Evolutionary conservation across 2,888 invertebrate species (phyloP).

Genomic region (Linyphia triangularis): DNA sequence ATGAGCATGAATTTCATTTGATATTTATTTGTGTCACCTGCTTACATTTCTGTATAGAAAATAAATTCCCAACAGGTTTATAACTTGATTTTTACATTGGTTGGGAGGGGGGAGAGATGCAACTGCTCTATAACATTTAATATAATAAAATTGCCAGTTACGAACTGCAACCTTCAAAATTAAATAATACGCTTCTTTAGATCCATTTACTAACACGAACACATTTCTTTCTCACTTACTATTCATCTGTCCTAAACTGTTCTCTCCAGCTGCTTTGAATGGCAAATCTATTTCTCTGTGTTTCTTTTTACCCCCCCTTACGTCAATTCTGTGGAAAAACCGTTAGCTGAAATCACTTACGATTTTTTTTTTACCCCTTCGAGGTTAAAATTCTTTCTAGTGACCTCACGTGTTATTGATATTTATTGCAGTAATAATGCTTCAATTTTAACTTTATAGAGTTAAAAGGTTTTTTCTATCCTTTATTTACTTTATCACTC

Average conservation of each 20-base stretch:
- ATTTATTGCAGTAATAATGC: conserved; percentile 32
- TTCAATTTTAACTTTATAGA: conserved; percentile 19
- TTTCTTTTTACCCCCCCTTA: background rate
- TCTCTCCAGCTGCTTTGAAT: conserved; percentile 25
- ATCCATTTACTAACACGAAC: conserved; percentile 18
- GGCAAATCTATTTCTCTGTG: conserved; percentile 43
- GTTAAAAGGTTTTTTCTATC: background rate
- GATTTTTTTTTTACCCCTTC: background rate
- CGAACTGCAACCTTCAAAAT: too few species aligned
- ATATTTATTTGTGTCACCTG: too few species aligned
- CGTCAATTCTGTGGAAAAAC: conserved; percentile 34
- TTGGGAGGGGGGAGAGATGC: too few species aligned
- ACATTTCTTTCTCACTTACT: conserved; percentile 6
- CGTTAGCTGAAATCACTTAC: conserved; percentile 34
- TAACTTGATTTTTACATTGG: too few species aligned
- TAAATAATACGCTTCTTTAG: too few species aligned
- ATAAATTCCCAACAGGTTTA: too few species aligned
- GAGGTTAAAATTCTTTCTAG: conserved; percentile 51
- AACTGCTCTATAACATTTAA: too few species aligned
- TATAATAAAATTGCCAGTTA: too few species aligned
- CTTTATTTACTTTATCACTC: background rate
- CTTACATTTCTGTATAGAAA: too few species aligned
- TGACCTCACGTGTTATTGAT: conserved; percentile 54
- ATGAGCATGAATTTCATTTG: conserved; percentile 7
- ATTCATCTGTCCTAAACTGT: background rate